phyloP scores from a whole-genome alignment of 2,797 vertebrate species.

The Apogon talboti region DNA sequence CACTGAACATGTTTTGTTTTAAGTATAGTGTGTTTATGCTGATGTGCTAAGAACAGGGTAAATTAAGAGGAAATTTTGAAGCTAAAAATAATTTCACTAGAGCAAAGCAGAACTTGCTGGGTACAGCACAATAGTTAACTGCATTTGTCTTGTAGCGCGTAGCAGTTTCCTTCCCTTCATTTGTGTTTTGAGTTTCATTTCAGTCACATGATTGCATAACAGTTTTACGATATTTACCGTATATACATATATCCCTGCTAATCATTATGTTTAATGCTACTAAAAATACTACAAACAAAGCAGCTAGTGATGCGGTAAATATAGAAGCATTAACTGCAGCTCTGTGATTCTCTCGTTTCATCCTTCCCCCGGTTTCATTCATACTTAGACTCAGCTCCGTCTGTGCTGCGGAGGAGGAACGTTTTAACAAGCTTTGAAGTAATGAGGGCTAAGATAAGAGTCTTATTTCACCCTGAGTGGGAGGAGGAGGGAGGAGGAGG shows the following conservation, averaged over 20 bases:
- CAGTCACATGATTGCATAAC: not conserved
- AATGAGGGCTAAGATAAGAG: constrained; percentile 61
- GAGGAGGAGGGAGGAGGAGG: constrained; percentile 12
- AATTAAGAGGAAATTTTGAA: not conserved
- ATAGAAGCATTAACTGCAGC: constrained; percentile 5
- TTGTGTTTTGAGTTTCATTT: constrained; percentile 22
- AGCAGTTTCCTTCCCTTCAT: constrained; percentile 22
- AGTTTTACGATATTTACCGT: not conserved
- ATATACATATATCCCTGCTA: not conserved
- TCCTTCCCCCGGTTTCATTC: constrained; percentile 17
- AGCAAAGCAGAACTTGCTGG: not conserved
- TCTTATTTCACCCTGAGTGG: constrained; percentile 53
- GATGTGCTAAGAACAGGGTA: not conserved
- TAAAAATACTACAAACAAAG: not conserved
- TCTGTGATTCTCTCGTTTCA: not conserved
- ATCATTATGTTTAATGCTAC: not conserved
- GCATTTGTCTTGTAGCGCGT: constrained; percentile 1
- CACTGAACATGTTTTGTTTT: no score
- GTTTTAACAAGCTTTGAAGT: constrained; percentile 61
- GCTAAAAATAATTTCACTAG: not conserved
- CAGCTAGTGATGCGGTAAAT: not conserved
- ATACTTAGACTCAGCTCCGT: constrained; percentile 9
- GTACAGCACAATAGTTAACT: not conserved
- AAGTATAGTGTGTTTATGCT: no score
- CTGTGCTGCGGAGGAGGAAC: constrained; percentile 33